Percentiles rank a stretch among this genome's conserved stretches.
These are phyloP conservation scores for Sebastes oblongus DNA, from an alignment of 2,797 vertebrate genomes.

Conservation along the genomic window DNA sequence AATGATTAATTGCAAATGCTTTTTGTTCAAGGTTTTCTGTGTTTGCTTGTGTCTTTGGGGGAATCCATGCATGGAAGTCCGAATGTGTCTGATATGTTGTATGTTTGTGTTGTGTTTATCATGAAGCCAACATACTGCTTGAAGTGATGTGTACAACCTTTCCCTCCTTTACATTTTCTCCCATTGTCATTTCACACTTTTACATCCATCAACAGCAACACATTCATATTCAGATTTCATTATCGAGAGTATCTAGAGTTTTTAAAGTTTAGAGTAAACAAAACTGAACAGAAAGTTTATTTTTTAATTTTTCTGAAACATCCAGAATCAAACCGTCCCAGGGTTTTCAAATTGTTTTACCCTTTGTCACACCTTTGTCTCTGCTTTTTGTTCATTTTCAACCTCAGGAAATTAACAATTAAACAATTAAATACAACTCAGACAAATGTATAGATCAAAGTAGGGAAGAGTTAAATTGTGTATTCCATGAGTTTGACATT, in stretches of 20 bases:
- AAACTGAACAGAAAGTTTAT: background rate
- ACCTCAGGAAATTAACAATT: background rate
- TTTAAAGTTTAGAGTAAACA: background rate
- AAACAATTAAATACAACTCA: background rate
- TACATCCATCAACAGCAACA: background rate
- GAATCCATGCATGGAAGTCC: slow-evolving; percentile 46
- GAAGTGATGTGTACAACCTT: slow-evolving; percentile 15
- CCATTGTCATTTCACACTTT: slow-evolving; percentile 4
- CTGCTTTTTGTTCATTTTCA: background rate
- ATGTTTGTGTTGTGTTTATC: slow-evolving; percentile 12
- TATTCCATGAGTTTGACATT: background rate
- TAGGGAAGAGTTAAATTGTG: background rate
- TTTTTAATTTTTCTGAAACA: background rate
- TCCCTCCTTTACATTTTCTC: slow-evolving; percentile 9
- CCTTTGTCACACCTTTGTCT: slow-evolving; percentile 13
- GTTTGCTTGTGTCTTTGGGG: slow-evolving; percentile 6
- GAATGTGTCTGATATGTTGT: slow-evolving; percentile 4
- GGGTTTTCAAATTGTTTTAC: slow-evolving; percentile 2
- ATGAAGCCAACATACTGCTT: background rate
- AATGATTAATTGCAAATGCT: slow-evolving; percentile 52
- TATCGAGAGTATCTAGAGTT: background rate
- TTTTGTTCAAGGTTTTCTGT: slow-evolving; percentile 7
- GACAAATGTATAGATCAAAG: background rate
- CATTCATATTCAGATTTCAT: background rate
- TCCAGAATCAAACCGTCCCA: background rate